Percentiles rank a stretch among this genome's conserved stretches.
phyloP scores from a whole-genome alignment of 2,113 vertebrate genomes.

The Bubo bubo region DNA sequence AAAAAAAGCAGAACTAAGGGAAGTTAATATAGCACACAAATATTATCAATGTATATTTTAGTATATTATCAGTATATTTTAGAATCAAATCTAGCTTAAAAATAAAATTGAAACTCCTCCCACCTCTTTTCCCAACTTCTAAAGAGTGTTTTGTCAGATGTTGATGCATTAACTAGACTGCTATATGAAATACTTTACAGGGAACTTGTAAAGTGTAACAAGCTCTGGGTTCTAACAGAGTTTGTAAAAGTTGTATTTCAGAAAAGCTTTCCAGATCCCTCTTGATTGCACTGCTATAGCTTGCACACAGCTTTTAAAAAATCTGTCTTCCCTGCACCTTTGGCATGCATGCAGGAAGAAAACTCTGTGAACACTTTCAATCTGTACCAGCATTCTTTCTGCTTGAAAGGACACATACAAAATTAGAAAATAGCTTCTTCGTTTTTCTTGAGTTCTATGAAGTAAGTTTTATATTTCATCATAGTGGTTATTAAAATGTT shows the following conservation, averaged over 20 bases:
- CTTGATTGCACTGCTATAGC: neutral
- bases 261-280: neutral
- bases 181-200: neutral
- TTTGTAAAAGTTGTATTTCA: neutral
- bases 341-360: slow-evolving; percentile 28
- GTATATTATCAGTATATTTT: neutral
- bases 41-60: neutral
- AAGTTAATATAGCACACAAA: neutral
- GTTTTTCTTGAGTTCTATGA: neutral
- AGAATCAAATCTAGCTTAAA: neutral
- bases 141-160: neutral
- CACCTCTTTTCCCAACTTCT: neutral
- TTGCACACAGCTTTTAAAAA: neutral
- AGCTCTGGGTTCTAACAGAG: neutral
- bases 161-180: neutral
- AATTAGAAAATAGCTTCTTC: neutral
- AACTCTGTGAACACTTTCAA: slow-evolving; percentile 31
- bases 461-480: neutral
- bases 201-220: neutral
- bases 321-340: slow-evolving; percentile 35
- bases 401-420: slow-evolving; percentile 25
- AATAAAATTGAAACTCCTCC: neutral
- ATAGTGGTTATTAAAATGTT: neutral
- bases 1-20: neutral
- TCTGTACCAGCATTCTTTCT: slow-evolving; percentile 42